Evolutionary conservation across 2,113 vertebrate genomes (phyloP).

Genomic region (Crotalus helleri): DNA sequence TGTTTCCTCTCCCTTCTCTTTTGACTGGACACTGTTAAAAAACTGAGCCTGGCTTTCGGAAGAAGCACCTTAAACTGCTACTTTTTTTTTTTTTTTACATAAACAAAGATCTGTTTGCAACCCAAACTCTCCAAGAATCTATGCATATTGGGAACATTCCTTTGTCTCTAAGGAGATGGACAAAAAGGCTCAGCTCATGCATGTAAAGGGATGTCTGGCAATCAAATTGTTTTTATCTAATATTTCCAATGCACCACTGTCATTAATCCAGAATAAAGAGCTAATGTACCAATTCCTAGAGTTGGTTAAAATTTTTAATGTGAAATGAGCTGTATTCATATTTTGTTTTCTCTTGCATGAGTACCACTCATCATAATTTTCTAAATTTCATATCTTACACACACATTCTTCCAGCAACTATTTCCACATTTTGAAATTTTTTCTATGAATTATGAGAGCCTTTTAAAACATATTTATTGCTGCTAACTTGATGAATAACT

Average conservation of each 20-base stretch:
- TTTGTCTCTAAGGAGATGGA: neutral
- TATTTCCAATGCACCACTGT: neutral
- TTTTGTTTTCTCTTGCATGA: neutral
- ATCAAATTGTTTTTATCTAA: neutral
- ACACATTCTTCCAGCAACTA: neutral
- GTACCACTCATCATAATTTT: neutral
- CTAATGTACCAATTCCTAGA: neutral
- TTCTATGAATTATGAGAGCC: neutral
- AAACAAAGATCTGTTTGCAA: neutral
- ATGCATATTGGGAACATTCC: neutral
- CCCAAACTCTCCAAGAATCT: neutral
- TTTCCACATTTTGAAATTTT: neutral
- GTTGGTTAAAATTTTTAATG: neutral
- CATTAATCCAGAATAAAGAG: neutral
- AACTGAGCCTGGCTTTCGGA: slow-evolving; percentile 27
- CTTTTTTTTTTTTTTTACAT: neutral
- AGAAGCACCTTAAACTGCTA: slow-evolving; percentile 8
- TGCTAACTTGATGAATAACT: neutral
- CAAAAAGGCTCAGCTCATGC: neutral
- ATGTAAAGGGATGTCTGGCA: neutral
- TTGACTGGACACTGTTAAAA: slow-evolving; percentile 35
- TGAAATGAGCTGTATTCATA: neutral
- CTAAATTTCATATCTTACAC: neutral
- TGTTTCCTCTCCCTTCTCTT: slow-evolving; percentile 12
- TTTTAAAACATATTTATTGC: neutral